Evolutionary conservation across 2,888 invertebrate species (phyloP).

Genomic region (Rapana venosa): DNA sequence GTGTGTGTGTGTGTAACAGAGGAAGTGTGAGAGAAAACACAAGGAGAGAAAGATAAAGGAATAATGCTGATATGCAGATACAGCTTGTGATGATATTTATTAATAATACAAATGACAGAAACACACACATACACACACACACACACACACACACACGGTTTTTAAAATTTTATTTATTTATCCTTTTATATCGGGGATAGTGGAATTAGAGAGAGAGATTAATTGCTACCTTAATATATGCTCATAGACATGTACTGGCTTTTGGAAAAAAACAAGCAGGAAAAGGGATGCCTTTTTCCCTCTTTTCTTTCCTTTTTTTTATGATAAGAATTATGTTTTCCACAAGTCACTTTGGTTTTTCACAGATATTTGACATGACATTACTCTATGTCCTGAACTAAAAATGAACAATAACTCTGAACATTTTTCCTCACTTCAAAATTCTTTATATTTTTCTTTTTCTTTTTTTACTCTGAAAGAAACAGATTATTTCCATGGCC

Average conservation of each 20-base stretch:
- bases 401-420: no score
- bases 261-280: no score
- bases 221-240: no score
- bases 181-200: no score
- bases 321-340: no score
- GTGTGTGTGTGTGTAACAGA: not conserved
- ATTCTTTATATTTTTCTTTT: constrained; percentile 47
- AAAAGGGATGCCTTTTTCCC: no score
- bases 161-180: not conserved
- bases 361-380: no score
- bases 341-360: no score
- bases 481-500: not conserved
- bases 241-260: no score
- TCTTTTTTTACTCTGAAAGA: constrained; percentile 68
- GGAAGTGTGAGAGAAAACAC: not conserved
- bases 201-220: no score
- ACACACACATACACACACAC: not conserved
- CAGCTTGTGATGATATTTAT: not conserved
- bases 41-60: not conserved
- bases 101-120: not conserved
- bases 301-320: no score
- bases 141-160: not conserved
- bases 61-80: not conserved
- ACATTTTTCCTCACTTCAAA: not conserved
- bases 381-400: no score